Evolutionary conservation across 2,888 invertebrate genomes (phyloP), one percentile per base, ranked within the genome.

Genomic region (Drosophila setosimentum): DNA sequence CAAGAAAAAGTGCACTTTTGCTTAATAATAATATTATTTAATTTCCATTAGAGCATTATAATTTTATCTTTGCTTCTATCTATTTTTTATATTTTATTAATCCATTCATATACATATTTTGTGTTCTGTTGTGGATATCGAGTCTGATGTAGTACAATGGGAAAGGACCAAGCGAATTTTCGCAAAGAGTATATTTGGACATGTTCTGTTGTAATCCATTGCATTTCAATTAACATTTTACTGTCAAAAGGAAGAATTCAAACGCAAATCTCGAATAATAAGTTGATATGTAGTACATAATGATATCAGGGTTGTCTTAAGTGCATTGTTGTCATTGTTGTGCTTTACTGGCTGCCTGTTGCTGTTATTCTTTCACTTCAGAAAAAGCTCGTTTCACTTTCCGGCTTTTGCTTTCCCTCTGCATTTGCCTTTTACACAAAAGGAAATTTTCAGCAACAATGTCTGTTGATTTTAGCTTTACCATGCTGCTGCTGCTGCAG

Each of bases 311-410:
- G 69, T 78, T 68, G 70, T 68, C 80, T 79, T 70, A 66, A 87
- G 83, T 82, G 84, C 85, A 84, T 89, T 89, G 88, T 86, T 88
- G 83, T 48, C 73, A 71, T 87, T 83, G 86, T 82, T 87, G 49
- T 45, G 51, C 66, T 65, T 72, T 68, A 35, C 60, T 27, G 65
- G 69, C 55, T 81, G 72, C 53, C 35, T 30, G 57, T 30, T 73
- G 72, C 77, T 82, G 86, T 85, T 87, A 73, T 89, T 83, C 75
- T 89, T 89, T 88, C 86, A 80, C 85, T 85, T 85, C 70, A 87
- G 80, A 79, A 63, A 58, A 62, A 70, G 83, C 85, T 76, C 85
- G 85, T 82, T 87, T 87, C 90, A 85, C 86, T 85, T 85, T 89
- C 90, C 88, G 85, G 86, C 86, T 83, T 71, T 64, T 63, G 76